These are phyloP conservation scores for Ceriagrion tenellum DNA, from an alignment of 2,888 invertebrate species.

Conservation along the genomic window DNA sequence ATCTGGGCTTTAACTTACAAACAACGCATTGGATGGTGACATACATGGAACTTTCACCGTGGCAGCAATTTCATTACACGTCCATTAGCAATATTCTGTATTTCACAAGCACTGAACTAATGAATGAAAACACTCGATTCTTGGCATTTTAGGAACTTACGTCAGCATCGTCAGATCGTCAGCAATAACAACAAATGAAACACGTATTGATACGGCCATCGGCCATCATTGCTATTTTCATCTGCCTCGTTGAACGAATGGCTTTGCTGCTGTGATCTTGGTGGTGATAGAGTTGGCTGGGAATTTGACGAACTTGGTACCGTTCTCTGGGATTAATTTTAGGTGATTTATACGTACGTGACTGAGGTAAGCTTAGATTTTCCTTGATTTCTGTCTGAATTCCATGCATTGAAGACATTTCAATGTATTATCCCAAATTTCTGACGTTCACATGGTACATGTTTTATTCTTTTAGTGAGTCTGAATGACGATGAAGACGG, in stretches of 20 bases:
- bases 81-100: background rate
- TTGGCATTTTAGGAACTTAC: constrained; percentile 45
- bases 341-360: too few species aligned
- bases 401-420: too few species aligned
- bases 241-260: too few species aligned
- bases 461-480: too few species aligned
- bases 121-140: background rate
- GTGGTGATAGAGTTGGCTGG: too few species aligned
- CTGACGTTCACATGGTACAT: background rate
- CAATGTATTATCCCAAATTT: too few species aligned
- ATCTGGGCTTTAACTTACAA: background rate
- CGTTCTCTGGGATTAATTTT: too few species aligned
- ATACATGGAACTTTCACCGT: background rate
- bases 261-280: too few species aligned
- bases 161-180: constrained; percentile 57
- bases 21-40: background rate
- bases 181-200: constrained; percentile 33
- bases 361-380: too few species aligned
- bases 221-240: too few species aligned
- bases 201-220: background rate
- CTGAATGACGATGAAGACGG: constrained; percentile 74
- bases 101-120: background rate
- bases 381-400: too few species aligned
- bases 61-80: background rate
- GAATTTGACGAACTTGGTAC: too few species aligned